These are phyloP conservation scores for Epinephelus awoara DNA, from an alignment of 2,797 vertebrate genomes.

Conservation along the genomic window DNA sequence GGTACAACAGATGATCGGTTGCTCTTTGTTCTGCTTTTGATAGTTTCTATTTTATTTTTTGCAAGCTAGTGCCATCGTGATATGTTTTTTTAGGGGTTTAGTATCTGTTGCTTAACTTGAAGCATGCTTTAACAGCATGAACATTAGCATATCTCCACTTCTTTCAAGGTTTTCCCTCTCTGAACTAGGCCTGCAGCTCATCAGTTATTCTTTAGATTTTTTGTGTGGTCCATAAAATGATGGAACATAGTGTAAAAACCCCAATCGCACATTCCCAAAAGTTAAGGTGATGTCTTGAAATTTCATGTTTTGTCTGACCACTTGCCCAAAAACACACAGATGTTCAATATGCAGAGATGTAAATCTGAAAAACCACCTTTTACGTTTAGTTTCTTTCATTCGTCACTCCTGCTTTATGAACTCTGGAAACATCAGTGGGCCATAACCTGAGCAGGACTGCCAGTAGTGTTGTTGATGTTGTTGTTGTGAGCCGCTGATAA, in stretches of 20 bases:
- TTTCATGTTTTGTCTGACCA: neutral
- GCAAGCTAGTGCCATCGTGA: neutral
- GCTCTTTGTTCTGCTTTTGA: conserved; percentile 42
- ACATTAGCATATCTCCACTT: neutral
- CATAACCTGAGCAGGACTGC: conserved; percentile 3
- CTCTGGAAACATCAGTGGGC: neutral
- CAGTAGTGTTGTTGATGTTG: neutral
- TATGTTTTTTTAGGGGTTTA: neutral
- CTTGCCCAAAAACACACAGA: neutral
- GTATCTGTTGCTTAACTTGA: neutral
- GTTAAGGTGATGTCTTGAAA: neutral
- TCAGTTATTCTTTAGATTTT: neutral
- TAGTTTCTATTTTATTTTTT: conserved; percentile 23
- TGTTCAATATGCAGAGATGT: neutral
- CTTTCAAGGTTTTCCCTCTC: neutral
- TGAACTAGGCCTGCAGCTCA: neutral
- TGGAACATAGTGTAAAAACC: neutral
- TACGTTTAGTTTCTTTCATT: neutral
- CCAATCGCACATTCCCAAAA: neutral
- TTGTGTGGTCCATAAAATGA: neutral
- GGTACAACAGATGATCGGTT: conserved; percentile 34
- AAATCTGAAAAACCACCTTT: neutral
- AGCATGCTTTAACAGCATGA: neutral
- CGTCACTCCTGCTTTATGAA: conserved; percentile 7
- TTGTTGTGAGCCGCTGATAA: no score